A percentile compares a stretch with the other conserved stretches of the same genome.
phyloP scores from a whole-genome alignment of 2,797 vertebrate species.

The Cirrhinus mrigala region DNA sequence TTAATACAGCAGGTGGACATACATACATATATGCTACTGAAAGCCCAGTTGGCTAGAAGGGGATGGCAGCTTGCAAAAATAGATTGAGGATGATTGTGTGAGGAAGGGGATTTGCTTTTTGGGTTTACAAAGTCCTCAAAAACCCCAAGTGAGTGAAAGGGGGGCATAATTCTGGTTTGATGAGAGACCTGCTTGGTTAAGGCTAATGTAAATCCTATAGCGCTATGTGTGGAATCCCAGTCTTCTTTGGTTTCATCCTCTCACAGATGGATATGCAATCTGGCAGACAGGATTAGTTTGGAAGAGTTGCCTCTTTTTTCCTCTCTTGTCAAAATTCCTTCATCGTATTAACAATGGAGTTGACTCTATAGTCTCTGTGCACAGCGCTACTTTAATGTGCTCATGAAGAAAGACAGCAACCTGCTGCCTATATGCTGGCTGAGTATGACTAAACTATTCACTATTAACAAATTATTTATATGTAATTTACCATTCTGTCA shows the following conservation, averaged over 20 bases:
- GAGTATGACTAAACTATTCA: neutral
- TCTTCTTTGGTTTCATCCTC: constrained; percentile 79
- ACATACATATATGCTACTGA: neutral
- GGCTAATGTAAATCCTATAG: constrained; percentile 84
- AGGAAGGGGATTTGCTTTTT: constrained; percentile 64
- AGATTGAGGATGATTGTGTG: constrained; percentile 54
- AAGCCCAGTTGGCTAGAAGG: neutral
- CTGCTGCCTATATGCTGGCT: neutral
- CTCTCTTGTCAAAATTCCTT: constrained; percentile 59
- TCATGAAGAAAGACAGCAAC: neutral
- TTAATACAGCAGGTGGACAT: neutral
- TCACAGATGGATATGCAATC: constrained; percentile 80
- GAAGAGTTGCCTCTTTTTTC: constrained; percentile 66
- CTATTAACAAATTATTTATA: neutral
- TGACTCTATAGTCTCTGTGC: constrained; percentile 20
- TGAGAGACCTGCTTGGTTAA: constrained; percentile 76
- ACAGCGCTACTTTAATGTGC: constrained; percentile 16
- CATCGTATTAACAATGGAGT: constrained; percentile 27
- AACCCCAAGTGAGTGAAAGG: constrained; percentile 75
- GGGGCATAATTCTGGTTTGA: constrained; percentile 81
- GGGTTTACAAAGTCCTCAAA: constrained; percentile 53
- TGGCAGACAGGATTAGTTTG: constrained; percentile 75
- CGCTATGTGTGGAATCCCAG: constrained; percentile 77
- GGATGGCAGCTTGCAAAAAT: constrained; percentile 10
- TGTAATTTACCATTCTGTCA: neutral